Evolutionary conservation across 2,113 vertebrate species (phyloP), one percentile per base, ranked within the genome.

Genomic region (Mesocricetus auratus): DNA sequence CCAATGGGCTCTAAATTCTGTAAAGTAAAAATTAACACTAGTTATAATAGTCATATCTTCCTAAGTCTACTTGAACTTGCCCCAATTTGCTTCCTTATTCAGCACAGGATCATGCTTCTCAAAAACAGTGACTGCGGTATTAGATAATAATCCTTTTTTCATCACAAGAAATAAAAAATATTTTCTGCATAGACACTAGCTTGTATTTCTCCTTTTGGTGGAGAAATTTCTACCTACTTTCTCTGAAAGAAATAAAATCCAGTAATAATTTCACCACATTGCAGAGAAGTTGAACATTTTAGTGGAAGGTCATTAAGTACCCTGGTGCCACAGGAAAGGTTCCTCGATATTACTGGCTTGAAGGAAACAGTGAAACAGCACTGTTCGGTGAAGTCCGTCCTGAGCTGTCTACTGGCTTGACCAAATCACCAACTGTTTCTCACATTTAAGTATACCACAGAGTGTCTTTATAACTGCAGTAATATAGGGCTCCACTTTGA

Each of bases 261-360:
- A 60, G 1, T 29, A 45, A 60, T 10, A 62, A 19, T 33, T 69
- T 58, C 3, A 17, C 6, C 11, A 69, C 19, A 19, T 11, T 11
- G 60, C 56, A 45, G 19, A 45, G 8, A 7, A 47, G 3, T 2
- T 69, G 50, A 17, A 17, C 5, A 7, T 12, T 68, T 75, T 39
- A 19, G 5, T 4, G 1, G 3, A 16, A 26, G 58, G 2, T 2
- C 39, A 3, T 33, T 64, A 4, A 31, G 19, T 60, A 16, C 39
- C 42, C 0, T 19, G 19, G 33, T 9, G 6, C 66, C 56, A 21
- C 13, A 22, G 7, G 36, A 78, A 47, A 56, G 42, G 45, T 50
- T 71, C 36, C 36, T 33, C 11, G 53, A 29, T 62, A 10, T 36
- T 66, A 17, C 7, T 69, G 19, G 33, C 24, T 47, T 9, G 13